Evolutionary conservation across 2,113 vertebrate genomes (phyloP).

Genomic region (Genyomyrus donnyi): DNA sequence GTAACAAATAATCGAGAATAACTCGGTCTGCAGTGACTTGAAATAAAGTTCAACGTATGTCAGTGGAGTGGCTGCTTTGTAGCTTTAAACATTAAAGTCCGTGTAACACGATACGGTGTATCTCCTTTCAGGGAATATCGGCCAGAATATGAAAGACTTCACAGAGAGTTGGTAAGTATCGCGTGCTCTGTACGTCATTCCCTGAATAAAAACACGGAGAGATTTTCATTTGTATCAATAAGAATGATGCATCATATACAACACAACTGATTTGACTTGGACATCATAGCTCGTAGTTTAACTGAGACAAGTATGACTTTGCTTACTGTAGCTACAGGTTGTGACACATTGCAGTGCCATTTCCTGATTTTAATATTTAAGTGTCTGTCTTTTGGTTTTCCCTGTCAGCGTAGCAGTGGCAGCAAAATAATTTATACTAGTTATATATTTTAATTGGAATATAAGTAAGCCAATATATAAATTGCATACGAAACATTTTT

Average conservation of each 20-base stretch:
- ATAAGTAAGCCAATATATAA: not conserved
- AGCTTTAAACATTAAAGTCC: not conserved
- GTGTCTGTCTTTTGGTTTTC: not conserved
- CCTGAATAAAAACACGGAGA: not conserved
- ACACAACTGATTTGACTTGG: not conserved
- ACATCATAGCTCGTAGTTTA: not conserved
- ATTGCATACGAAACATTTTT: not conserved
- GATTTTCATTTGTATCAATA: not conserved
- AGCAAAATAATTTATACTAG: not conserved
- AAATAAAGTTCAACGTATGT: not conserved
- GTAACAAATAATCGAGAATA: not conserved
- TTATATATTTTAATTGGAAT: not conserved
- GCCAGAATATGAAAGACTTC: conserved; percentile 84
- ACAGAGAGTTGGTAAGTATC: conserved; percentile 69
- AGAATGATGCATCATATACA: not conserved
- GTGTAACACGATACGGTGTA: not conserved
- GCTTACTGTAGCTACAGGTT: not conserved
- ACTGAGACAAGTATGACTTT: not conserved
- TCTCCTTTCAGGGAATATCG: conserved; percentile 75
- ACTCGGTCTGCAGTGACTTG: not conserved
- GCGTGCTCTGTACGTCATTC: not conserved
- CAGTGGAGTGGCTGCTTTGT: not conserved
- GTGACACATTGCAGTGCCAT: not conserved
- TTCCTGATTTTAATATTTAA: not conserved
- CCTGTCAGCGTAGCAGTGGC: not conserved